These are phyloP conservation scores for Phthorimaea operculella DNA, from an alignment of 1,140 invertebrate species.

Conservation along the genomic window DNA sequence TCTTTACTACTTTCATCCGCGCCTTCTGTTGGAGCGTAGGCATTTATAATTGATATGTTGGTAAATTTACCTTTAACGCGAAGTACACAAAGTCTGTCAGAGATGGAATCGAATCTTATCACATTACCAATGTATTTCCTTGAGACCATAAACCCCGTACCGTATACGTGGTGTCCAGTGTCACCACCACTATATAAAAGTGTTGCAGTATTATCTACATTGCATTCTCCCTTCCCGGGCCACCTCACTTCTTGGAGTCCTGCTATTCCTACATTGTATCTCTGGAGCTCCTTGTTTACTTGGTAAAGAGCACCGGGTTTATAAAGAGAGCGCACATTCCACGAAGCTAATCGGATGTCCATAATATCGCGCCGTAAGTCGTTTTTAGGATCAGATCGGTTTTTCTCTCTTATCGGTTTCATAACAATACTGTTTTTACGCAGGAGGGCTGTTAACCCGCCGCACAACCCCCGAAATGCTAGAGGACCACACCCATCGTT, in stretches of 20 bases:
- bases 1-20: slow-evolving; percentile 11
- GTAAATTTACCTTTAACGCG: slow-evolving; percentile 14
- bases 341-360: slow-evolving; percentile 19
- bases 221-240: slow-evolving; percentile 17
- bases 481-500: too few relatives aligned
- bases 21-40: slow-evolving; percentile 17
- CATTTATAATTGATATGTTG: slow-evolving; percentile 19
- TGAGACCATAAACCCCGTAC: slow-evolving; percentile 15
- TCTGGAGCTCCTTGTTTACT: slow-evolving; percentile 11
- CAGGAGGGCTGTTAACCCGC: too few relatives aligned
- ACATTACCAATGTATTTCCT: slow-evolving; percentile 6
- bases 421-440: too few relatives aligned
- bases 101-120: slow-evolving; percentile 12
- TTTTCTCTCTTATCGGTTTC: background rate
- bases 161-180: slow-evolving; percentile 11
- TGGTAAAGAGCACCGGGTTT: slow-evolving; percentile 17
- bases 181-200: slow-evolving; percentile 20
- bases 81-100: slow-evolving; percentile 15
- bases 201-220: slow-evolving; percentile 12
- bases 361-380: slow-evolving; percentile 11
- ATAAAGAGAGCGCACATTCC: slow-evolving; percentile 18
- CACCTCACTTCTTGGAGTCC: slow-evolving; percentile 23
- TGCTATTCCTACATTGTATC: slow-evolving; percentile 13
- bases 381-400: slow-evolving; percentile 11
- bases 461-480: too few relatives aligned